These are phyloP conservation scores for Eulemur mongoz DNA, from an alignment of 2,797 vertebrate species.

Conservation along the genomic window DNA sequence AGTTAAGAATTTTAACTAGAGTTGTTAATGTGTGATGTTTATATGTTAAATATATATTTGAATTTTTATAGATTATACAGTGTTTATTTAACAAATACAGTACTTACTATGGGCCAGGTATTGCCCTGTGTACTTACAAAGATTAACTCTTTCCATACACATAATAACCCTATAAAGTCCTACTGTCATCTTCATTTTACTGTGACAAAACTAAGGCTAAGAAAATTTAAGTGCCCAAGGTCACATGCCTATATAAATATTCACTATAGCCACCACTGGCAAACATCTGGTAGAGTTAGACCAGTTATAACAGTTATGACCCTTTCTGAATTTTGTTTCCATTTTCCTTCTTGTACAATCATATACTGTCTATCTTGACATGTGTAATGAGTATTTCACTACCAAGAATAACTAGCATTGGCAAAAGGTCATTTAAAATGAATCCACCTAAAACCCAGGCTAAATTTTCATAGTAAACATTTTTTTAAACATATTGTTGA, in stretches of 20 bases:
- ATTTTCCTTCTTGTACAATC: background rate
- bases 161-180: background rate
- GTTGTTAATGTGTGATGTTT: background rate
- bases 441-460: background rate
- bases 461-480: background rate
- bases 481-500: background rate
- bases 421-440: background rate
- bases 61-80: background rate
- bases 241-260: background rate
- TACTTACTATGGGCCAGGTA: background rate
- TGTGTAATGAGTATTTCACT: background rate
- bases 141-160: background rate
- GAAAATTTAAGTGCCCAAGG: background rate
- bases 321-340: background rate
- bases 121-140: background rate
- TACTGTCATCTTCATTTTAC: background rate
- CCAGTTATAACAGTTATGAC: background rate
- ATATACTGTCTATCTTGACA: background rate
- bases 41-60: background rate
- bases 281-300: background rate
- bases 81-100: conserved; percentile 1
- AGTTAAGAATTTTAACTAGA: conserved; percentile 45
- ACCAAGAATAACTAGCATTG: background rate
- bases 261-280: background rate
- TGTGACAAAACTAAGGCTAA: background rate